Evolutionary conservation across 2,113 vertebrate genomes (phyloP).

Genomic region (Gadus chalcogrammus): DNA sequence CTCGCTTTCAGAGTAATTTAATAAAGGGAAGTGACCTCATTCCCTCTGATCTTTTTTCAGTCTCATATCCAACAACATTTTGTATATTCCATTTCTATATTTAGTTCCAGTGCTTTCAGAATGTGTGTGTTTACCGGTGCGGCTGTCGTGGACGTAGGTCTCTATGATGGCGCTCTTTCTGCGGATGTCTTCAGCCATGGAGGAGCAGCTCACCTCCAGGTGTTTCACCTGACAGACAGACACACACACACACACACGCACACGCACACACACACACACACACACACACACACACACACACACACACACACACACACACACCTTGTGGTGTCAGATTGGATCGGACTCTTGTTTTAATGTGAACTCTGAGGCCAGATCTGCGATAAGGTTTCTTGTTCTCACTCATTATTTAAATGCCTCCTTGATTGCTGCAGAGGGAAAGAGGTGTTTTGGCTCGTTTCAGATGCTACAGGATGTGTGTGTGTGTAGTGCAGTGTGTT

Average conservation of each 20-base stretch:
- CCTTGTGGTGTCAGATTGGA: not conserved
- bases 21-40: not conserved
- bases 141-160: conserved; percentile 90
- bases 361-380: too few species aligned
- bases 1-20: not conserved
- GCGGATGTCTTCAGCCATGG: conserved; percentile 93
- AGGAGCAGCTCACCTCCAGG: conserved; percentile 89
- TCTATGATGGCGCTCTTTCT: conserved; percentile 91
- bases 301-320: not conserved
- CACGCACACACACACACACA: not conserved
- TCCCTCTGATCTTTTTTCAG: too few species aligned
- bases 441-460: too few species aligned
- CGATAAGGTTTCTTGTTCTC: too few species aligned
- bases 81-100: too few species aligned
- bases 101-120: not conserved
- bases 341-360: too few species aligned
- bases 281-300: too few species aligned
- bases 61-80: too few species aligned
- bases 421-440: too few species aligned
- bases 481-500: too few species aligned
- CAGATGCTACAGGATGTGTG: too few species aligned
- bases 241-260: conserved; percentile 10
- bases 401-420: too few species aligned
- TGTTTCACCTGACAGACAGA: conserved; percentile 81
- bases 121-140: conserved; percentile 70